phyloP scores from a whole-genome alignment of 2,113 vertebrate species.

The Pseudolaguvia tuberculata region DNA sequence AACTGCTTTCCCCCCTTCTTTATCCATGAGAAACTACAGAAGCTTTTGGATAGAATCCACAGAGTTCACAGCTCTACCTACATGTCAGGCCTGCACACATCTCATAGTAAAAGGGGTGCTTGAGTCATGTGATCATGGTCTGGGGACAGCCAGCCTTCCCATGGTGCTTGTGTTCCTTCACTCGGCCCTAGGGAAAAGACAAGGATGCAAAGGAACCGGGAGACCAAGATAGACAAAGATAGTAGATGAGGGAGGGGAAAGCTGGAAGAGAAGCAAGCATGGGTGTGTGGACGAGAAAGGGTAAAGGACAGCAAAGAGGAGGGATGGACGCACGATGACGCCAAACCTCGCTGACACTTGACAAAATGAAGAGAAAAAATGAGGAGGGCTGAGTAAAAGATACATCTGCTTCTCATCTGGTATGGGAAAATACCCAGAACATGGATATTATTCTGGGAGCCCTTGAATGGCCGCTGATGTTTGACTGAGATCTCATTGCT shows the following conservation, averaged over 20 bases:
- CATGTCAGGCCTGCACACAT: slow-evolving; percentile 58
- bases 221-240: slow-evolving; percentile 44
- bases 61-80: slow-evolving; percentile 55
- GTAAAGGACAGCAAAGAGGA: slow-evolving; percentile 34
- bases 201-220: slow-evolving; percentile 50
- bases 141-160: slow-evolving; percentile 70
- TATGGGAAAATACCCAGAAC: slow-evolving; percentile 73
- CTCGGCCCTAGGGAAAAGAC: slow-evolving; percentile 52
- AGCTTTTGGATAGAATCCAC: slow-evolving; percentile 65
- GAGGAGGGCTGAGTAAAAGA: slow-evolving; percentile 56
- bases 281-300: slow-evolving; percentile 36
- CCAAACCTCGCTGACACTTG: slow-evolving; percentile 43
- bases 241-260: slow-evolving; percentile 44
- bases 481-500: slow-evolving; percentile 42
- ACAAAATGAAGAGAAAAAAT: slow-evolving; percentile 45
- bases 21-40: slow-evolving; percentile 72
- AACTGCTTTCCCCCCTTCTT: slow-evolving; percentile 52
- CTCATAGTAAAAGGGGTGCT: slow-evolving; percentile 56
- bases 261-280: slow-evolving; percentile 33
- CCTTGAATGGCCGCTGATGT: slow-evolving; percentile 56
- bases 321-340: slow-evolving; percentile 37
- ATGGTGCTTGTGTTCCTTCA: slow-evolving; percentile 71
- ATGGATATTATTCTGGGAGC: slow-evolving; percentile 63
- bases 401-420: slow-evolving; percentile 77
- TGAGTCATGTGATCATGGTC: slow-evolving; percentile 57